A percentile compares a stretch with the other conserved stretches of the same genome.
These are phyloP conservation scores for Belgica antarctica DNA, from an alignment of 2,888 invertebrate genomes.

Conservation along the genomic window DNA sequence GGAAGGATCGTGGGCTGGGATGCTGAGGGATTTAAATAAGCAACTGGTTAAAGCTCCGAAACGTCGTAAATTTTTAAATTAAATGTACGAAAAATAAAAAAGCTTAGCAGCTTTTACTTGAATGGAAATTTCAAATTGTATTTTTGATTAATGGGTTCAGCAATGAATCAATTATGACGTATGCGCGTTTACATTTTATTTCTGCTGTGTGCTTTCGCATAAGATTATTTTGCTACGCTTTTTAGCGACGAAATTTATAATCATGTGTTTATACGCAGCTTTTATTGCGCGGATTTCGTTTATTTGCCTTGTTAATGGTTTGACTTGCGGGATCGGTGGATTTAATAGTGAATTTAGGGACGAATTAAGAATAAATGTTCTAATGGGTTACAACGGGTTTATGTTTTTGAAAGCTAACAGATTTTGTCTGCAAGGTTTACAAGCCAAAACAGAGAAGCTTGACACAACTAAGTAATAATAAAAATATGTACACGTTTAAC, in stretches of 20 bases:
- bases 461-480: too few species aligned
- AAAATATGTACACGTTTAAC: too few species aligned
- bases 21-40: not conserved
- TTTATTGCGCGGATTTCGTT: too few species aligned
- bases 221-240: slow-evolving; percentile 4
- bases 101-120: not conserved
- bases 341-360: too few species aligned
- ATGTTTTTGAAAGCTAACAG: too few species aligned
- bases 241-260: not conserved
- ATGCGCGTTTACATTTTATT: not conserved
- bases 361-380: too few species aligned
- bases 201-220: not conserved
- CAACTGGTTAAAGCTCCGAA: not conserved
- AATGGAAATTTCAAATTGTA: not conserved
- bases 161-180: slow-evolving; percentile 42
- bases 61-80: not conserved
- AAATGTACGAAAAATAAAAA: not conserved
- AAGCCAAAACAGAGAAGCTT: too few species aligned
- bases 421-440: too few species aligned
- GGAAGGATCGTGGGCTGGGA: not conserved
- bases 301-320: too few species aligned
- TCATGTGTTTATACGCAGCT: not conserved
- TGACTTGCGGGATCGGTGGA: too few species aligned
- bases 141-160: slow-evolving; percentile 1
- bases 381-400: too few species aligned